Conservation (phyloP, 2,888 invertebrate species). For the Andrena praecox region DNA sequence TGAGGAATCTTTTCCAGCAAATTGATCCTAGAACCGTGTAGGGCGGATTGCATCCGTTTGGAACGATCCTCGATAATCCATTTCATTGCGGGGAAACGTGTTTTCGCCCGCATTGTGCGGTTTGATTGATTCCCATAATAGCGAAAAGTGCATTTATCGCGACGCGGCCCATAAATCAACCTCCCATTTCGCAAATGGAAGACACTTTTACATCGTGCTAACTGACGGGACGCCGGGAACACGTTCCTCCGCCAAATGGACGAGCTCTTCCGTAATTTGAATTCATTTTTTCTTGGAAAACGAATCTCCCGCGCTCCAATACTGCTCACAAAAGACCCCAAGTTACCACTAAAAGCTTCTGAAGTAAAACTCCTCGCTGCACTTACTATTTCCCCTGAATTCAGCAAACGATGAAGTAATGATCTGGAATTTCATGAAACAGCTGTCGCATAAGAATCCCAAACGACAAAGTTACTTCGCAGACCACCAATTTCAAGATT, state of each 20-base stretch:
- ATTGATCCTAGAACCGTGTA: constrained; percentile 3
- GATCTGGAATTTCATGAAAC: too few species aligned
- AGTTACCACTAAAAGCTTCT: background rate
- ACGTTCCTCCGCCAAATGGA: background rate
- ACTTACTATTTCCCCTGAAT: too few species aligned
- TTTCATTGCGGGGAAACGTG: constrained; percentile 26
- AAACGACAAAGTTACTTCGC: background rate
- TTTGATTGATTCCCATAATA: constrained; percentile 45
- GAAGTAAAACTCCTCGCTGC: background rate
- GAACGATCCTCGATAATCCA: constrained; percentile 29
- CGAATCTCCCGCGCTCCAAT: background rate
- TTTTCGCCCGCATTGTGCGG: constrained; percentile 15
- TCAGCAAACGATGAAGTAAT: too few species aligned
- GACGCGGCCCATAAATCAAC: constrained; percentile 31
- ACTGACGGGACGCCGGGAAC: background rate
- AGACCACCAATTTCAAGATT: background rate
- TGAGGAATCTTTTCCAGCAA: background rate
- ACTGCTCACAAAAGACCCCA: background rate
- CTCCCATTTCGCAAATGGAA: constrained; percentile 39
- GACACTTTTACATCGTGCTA: constrained; percentile 25
- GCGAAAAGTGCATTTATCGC: constrained; percentile 48
- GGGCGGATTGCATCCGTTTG: background rate
- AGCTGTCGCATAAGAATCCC: background rate
- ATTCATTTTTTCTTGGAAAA: background rate
- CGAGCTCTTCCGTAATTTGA: background rate